Conservation (phyloP, 1,140 invertebrate species). For the Anadara kagoshimensis region DNA sequence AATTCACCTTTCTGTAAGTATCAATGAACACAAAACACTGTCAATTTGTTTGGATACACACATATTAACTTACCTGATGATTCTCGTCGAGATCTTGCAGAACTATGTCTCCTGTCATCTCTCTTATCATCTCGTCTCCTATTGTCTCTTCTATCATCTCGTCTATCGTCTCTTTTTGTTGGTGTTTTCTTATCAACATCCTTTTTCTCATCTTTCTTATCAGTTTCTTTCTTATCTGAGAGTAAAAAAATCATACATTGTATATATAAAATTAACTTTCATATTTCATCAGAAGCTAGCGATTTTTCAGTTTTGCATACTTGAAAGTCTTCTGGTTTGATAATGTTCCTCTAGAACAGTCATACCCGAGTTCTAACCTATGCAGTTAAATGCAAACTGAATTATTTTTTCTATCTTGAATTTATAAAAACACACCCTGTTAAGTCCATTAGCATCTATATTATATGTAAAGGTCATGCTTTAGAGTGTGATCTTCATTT, state of each 20-base stretch:
- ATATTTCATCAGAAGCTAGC: neutral
- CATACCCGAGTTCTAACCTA: too few species aligned
- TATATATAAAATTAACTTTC: neutral
- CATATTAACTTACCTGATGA: too few species aligned
- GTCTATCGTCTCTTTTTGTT: neutral
- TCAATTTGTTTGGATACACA: too few species aligned
- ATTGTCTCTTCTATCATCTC: constrained; percentile 20
- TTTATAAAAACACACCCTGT: too few species aligned
- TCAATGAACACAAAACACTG: too few species aligned
- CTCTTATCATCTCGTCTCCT: constrained; percentile 27
- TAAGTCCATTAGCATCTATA: too few species aligned
- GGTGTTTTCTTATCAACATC: constrained; percentile 44
- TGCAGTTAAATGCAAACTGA: too few species aligned
- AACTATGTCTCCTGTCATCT: constrained; percentile 26
- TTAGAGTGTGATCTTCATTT: too few species aligned
- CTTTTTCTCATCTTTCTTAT: constrained; percentile 47
- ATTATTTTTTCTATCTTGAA: too few species aligned
- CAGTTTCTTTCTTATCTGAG: constrained; percentile 40
- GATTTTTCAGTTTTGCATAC: constrained; percentile 9
- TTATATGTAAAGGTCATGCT: too few species aligned
- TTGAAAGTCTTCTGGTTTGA: neutral
- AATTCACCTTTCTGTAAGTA: too few species aligned
- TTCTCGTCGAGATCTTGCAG: neutral
- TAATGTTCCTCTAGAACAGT: too few species aligned
- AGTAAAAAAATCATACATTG: neutral